Base-by-base conservation (phyloP, 2,797 vertebrate genomes). In the Microctenopoma stevenorrisi region DNA sequence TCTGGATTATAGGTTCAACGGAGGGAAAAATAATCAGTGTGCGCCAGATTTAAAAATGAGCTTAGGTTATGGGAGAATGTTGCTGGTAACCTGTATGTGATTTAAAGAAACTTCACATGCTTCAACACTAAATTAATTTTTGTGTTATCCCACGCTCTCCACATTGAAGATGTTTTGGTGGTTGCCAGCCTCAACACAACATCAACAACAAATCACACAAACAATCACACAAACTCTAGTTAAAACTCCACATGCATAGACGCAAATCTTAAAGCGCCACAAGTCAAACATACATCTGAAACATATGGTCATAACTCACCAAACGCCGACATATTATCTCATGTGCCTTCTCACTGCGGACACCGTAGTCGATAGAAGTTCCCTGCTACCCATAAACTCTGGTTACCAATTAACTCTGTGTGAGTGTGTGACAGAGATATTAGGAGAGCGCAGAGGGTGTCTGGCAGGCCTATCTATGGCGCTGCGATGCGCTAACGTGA, bases 401-500 rank as follows among this genome's bases (percentile, higher is more conserved):
- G 61, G 90, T 92, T 91, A 92, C 81, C 84, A 87, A 92, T 91
- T 91, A 91, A 92, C 90, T 7, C 0, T 47, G 80, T 72, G 54
- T 64, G 58, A 54, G 51, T 56, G 47, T 42, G 80, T 57, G 75
- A 43, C 63, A 79, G 72, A 84, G 87, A 89, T 79, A 87, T 78
- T 71, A 37, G 70, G 71, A 80, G 75, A 83, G 72, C 40, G 53
- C 64, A 59, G 75, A 66, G 81, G 89, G 89, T 71, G 89, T 92
- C 91, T 91, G 88, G 86, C 86, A 91, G 89, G 82, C 87, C 90
- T 94, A 92, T 95, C 94, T 92, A 81, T 14, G 77, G 72, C 85
- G 76, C 90, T 85, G 86, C 76, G 86, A 93, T 93, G 93, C 91
- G 92, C 93, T 93, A 94, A 95, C 91, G 93, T 94, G 93, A 93